These are phyloP conservation scores for Bambusicola thoracicus DNA, from an alignment of 2,113 vertebrate species.

Conservation along the genomic window DNA sequence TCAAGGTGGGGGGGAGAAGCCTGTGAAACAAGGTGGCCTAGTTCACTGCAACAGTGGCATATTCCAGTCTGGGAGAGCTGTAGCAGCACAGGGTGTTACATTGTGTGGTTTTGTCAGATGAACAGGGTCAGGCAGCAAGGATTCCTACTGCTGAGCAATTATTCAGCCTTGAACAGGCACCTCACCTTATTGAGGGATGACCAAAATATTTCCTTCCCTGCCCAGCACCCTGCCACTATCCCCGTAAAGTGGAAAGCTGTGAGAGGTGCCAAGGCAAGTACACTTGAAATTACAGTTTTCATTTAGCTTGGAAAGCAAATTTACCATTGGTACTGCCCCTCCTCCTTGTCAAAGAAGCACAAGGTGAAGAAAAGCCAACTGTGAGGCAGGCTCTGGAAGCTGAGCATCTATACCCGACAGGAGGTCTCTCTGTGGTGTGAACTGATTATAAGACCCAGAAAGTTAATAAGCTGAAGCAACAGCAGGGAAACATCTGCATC, in stretches of 20 bases:
- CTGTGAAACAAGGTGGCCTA: not conserved
- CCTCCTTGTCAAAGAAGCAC: not conserved
- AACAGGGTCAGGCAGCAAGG: not conserved
- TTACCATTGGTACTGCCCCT: not conserved
- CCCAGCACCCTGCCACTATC: not conserved
- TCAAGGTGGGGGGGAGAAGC: not conserved
- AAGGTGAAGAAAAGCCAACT: conserved; percentile 31
- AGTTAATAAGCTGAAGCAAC: not conserved
- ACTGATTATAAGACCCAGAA: conserved; percentile 38
- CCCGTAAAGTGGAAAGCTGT: not conserved
- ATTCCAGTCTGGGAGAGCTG: not conserved
- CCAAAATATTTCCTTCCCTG: not conserved
- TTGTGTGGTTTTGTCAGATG: not conserved
- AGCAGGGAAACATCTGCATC: not conserved
- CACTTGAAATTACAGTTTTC: conserved; percentile 21
- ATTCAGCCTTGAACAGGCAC: not conserved
- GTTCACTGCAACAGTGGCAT: not conserved
- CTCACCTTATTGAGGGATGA: not conserved
- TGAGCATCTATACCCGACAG: not conserved
- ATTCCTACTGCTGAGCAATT: not conserved
- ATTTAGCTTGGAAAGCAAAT: conserved; percentile 10
- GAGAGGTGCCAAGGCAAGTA: conserved; percentile 8
- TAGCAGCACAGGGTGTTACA: not conserved
- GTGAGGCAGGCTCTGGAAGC: not conserved
- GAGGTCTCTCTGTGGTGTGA: conserved; percentile 20